A percentile compares a stretch with the other conserved stretches of the same genome.
These are phyloP conservation scores for Camptogramma bilineatum DNA, from an alignment of 2,888 invertebrate genomes.

Conservation along the genomic window DNA sequence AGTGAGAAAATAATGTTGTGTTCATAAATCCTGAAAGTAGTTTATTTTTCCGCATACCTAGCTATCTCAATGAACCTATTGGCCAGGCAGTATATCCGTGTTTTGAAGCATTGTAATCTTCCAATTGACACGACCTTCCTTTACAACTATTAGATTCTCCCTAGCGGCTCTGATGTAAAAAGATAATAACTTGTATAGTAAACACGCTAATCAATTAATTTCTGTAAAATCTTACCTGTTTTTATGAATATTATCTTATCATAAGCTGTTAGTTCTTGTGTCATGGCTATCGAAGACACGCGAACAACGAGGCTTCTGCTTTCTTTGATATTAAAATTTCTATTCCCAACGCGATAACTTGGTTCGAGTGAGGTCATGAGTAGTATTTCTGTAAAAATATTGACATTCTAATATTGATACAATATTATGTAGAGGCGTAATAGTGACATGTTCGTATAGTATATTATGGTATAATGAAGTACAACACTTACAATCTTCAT, in stretches of 20 bases:
- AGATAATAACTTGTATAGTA: neutral
- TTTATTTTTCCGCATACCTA: too few relatives aligned
- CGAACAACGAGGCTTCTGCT: neutral
- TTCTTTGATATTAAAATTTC: neutral
- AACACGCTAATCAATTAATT: neutral
- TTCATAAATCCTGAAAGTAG: too few relatives aligned
- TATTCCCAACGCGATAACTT: neutral
- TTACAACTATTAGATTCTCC: neutral
- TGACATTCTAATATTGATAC: too few relatives aligned
- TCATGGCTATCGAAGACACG: neutral
- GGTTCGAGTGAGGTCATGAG: neutral
- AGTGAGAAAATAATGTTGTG: too few relatives aligned
- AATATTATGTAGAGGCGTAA: too few relatives aligned
- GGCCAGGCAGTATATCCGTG: neutral
- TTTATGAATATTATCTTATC: neutral
- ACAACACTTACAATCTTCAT: too few relatives aligned
- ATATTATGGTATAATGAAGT: too few relatives aligned
- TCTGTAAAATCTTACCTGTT: neutral
- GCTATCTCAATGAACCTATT: neutral
- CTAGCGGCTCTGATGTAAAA: neutral
- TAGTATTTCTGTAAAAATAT: too few relatives aligned
- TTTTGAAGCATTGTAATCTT: neutral
- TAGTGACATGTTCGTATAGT: too few relatives aligned
- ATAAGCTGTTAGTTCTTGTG: neutral
- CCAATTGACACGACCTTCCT: neutral